A percentile compares a stretch with the other conserved stretches of the same genome.
phyloP scores from a whole-genome alignment of 2,888 invertebrate genomes.

The Buathra laborator region DNA sequence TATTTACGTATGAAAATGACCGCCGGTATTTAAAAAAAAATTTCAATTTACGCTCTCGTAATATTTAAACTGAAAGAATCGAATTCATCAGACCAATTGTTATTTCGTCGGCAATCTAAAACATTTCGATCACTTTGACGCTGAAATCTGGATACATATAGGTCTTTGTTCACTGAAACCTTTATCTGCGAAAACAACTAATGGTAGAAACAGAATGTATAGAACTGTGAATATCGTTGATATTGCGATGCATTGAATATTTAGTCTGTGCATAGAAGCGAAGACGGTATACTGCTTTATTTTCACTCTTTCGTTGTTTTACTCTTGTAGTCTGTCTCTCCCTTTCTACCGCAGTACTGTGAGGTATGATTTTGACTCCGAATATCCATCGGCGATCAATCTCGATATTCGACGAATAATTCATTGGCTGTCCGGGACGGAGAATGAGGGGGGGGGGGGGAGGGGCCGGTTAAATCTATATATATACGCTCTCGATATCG shows the following conservation, averaged over 20 bases:
- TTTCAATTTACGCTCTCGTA: too few relatives aligned
- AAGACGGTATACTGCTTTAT: not conserved
- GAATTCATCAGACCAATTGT: not conserved
- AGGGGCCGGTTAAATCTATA: not conserved
- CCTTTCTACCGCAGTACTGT: not conserved
- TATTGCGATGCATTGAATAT: constrained; percentile 21
- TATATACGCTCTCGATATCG: constrained; percentile 44
- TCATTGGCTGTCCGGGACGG: constrained; percentile 33
- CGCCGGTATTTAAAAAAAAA: too few relatives aligned
- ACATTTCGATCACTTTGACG: not conserved
- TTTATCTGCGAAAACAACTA: too few relatives aligned
- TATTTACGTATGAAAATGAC: too few relatives aligned
- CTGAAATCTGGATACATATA: not conserved
- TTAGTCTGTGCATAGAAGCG: not conserved
- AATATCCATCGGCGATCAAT: constrained; percentile 48
- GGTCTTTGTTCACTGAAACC: not conserved
- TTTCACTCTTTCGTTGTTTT: not conserved
- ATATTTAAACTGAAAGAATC: not conserved
- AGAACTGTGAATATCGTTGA: not conserved
- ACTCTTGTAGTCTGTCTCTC: not conserved
- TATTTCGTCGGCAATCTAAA: not conserved
- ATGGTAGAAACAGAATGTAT: not conserved
- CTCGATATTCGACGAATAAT: constrained; percentile 58
- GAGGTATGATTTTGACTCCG: constrained; percentile 33
- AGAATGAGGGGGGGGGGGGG: not conserved